These are phyloP conservation scores for Danio jaintianensis DNA, from an alignment of 2,797 vertebrate genomes.

Conservation along the genomic window DNA sequence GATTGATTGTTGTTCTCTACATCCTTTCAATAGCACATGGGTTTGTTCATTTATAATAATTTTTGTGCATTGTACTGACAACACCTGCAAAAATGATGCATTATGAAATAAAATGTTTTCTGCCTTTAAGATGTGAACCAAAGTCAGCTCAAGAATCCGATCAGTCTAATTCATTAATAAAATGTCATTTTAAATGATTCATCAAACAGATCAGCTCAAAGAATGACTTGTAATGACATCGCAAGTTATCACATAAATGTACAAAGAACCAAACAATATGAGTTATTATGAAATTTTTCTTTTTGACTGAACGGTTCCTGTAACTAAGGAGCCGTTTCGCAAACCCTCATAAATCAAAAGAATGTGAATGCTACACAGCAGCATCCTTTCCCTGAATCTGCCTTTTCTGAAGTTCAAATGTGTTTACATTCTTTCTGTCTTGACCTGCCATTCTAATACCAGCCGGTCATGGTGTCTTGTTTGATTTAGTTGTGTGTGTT, in stretches of 20 bases:
- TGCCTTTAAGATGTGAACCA: not conserved
- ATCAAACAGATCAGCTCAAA: not conserved
- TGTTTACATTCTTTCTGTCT: constrained; percentile 76
- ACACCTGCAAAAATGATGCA: no score
- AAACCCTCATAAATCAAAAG: constrained; percentile 15
- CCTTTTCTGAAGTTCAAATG: constrained; percentile 21
- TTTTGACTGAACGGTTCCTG: not conserved
- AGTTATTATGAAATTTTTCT: not conserved
- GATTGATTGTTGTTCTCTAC: not conserved
- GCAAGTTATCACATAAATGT: not conserved
- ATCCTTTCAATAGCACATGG: not conserved
- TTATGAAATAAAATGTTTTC: not conserved
- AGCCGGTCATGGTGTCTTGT: constrained; percentile 69
- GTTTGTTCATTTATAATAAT: not conserved
- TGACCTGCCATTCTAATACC: constrained; percentile 72
- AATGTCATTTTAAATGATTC: no score
- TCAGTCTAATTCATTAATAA: not conserved
- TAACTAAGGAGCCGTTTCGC: not conserved
- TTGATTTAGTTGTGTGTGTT: constrained; percentile 73
- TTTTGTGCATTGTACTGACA: not conserved
- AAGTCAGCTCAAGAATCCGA: not conserved
- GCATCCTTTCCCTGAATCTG: not conserved
- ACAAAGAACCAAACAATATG: not conserved
- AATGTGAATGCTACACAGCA: not conserved
- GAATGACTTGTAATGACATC: no score